Evolutionary conservation across 2,797 vertebrate species (phyloP), one percentile per base, ranked within the genome.

Genomic region (Sebastiscus tertius): DNA sequence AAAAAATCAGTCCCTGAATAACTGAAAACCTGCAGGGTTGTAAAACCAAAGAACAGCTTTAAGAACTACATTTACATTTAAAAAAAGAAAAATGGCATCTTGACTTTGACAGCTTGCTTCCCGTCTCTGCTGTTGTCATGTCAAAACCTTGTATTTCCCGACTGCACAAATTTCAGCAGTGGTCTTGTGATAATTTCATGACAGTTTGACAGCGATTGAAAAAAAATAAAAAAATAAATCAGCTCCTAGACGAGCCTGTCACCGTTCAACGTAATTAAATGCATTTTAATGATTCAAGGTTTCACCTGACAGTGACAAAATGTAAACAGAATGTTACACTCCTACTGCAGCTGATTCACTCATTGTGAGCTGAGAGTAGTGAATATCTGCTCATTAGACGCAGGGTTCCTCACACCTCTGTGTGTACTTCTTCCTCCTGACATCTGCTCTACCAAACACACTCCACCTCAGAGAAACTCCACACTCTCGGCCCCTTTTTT

Each of bases 371-470:
- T 2, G 20, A n/a, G 56, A 2, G 20, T n/a, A 13, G 55, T 59
- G 39, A 83, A n/a, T 46, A 59, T 46, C 39, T 61, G 49, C 36
- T 82, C 72, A 59, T 81, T 74, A 76, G 10, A 56, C 26, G 16
- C 31, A 1, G 16, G 20, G 11, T 18, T 68, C 27, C 22, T 61
- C 58, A 36, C 39, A 64, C 63, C 5, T n/a, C 26, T 46, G 24
- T 14, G 18, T 24, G 11, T 20, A 2, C 27, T 46, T 59, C 39
- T 31, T 55, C 60, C 31, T 61, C 54, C 63, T 73, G 59, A 73
- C 54, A n/a, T 58, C 55, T 62, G 33, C 22, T 58, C 33, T 34
- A 10, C 1, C 1, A 61, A 39, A 72, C 59, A 34, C 61, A 34
- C 61, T 76, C 5, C 31, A 55, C 36, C 55, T 61, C 61, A 12